phyloP scores from a whole-genome alignment of 1,140 invertebrate genomes.

The Scaptomyza hsui region DNA sequence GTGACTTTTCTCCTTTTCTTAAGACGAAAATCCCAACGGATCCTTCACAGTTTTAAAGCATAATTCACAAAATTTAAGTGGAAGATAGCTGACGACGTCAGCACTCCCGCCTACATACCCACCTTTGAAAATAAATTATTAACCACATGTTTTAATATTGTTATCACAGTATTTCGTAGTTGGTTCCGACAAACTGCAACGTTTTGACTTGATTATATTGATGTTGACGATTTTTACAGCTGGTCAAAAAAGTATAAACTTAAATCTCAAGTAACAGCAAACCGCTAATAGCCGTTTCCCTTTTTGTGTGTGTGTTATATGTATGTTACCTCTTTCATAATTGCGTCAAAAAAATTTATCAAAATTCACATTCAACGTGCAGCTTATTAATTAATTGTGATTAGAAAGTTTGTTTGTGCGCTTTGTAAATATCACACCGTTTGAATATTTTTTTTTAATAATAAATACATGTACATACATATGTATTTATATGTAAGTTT shows the following conservation, averaged over 20 bases:
- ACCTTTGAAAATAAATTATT: too few species aligned
- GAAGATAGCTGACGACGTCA: too few species aligned
- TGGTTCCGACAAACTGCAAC: too few species aligned
- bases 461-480: conserved; percentile 22
- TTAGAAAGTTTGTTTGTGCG: conserved; percentile 64
- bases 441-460: conserved; percentile 50
- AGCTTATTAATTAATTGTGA: conserved; percentile 60
- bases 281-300: conserved; percentile 65
- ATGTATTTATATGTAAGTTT: neutral
- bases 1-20: too few species aligned
- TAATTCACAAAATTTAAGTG: too few species aligned
- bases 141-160: too few species aligned
- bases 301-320: conserved; percentile 8
- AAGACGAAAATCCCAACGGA: too few species aligned
- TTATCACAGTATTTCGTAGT: too few species aligned
- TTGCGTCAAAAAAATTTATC: conserved; percentile 21
- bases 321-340: conserved; percentile 13
- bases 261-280: conserved; percentile 33
- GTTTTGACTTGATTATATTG: too few species aligned
- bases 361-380: conserved; percentile 35
- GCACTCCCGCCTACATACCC: too few species aligned
- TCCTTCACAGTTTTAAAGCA: too few species aligned
- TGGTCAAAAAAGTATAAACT: conserved; percentile 26
- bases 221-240: conserved; percentile 38
- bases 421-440: conserved; percentile 33